Evolutionary conservation across 2,888 invertebrate species (phyloP), one percentile per base, ranked within the genome.

Genomic region (Abrostola triplasia): DNA sequence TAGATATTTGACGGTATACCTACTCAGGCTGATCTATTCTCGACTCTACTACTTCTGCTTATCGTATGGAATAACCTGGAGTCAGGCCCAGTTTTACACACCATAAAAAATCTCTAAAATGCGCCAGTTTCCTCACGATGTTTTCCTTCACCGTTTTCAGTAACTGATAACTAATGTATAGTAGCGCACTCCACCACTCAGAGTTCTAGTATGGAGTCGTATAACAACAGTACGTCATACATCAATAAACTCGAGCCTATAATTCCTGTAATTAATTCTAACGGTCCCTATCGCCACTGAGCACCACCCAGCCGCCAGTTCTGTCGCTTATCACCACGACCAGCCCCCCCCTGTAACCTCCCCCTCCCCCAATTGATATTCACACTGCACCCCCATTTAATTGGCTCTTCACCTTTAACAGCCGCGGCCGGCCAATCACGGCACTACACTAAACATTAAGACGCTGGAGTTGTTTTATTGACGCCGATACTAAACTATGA

Each of bases 301-400:
- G 8, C 47, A 8, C 40, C 37, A 24, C 11, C 11, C 38, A 24
- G 24, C 24, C 24, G 24, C 24, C 24, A 24, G 24, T 24, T 12
- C 13, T 5, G 6, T 9, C 41, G 35, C 50, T 48, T 40, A 52
- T n/a, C 36, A 36, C 44, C 12, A n/a, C 2, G 8, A 13, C 6
- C 24, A 49, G 40, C 50, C 1, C 62, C 61, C 69, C 6, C 13
- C 36, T 24, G 11, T 62, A 73, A 73, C 48, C 51, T 44, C 13
- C 6, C 8, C 24, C 44, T 10, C 6, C n/a, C 44, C 9, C 55
- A 36, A 41, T 52, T 40, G 35, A 35, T 48, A 36, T 49, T 40
- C 55, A 67, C 24, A 36, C 36, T 38, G 58, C 38, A 44, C 35
- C 9, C 59, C 55, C 11, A 56, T 57, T 52, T 54, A 42, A 52